Base-by-base conservation (phyloP, 2,113 vertebrate genomes). In the Xenotilapia leptura region DNA sequence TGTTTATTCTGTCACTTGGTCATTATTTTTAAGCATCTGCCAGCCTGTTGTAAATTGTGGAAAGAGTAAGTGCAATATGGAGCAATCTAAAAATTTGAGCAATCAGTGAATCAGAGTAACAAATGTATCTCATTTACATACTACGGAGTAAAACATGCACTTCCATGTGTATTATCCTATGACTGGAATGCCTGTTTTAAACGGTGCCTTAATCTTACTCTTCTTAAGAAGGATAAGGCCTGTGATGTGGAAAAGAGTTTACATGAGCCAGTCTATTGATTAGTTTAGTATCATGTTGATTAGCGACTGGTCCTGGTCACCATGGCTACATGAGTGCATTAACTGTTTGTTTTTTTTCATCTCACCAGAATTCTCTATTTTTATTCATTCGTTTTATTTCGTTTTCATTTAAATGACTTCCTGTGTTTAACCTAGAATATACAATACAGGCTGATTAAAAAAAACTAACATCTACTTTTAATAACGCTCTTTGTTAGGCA, bases 351-450 rank as follows among this genome's bases (percentile, higher is more conserved):
- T 42, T 28, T 6, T 42, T 6, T 42, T 28, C 0, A 80, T 53
- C 5, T 60, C 5, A 1, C 6, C 7, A 68, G 49, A 42, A 51
- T 45, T 47, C 21, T 51, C 9, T 60, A 31, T 38, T 83, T 84
- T 49, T 31, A 73, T 49, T 75, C 26, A 19, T 49, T 47, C 0
- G 1, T 23, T 58, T 65, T 12, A 68, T 79, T 79, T 38, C 2
- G 1, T 7, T 85, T 26, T 60, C 0, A 0, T 6, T 84, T 26
- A 8, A 28, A 36, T 53, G 15, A 17, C 4, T 14, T 28, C 3
- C 42, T 49, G 5, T 56, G n/a, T 40, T 31, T 9, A 65, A 49
- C 17, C 8, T 2, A 26, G 14, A 68, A 38, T 38, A 65, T 36
- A 36, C 3, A 65, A 65, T 65, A n/a, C 60, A 65, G 60, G 60